phyloP scores from a whole-genome alignment of 2,797 vertebrate genomes.

The Synaphobranchus kaupii region DNA sequence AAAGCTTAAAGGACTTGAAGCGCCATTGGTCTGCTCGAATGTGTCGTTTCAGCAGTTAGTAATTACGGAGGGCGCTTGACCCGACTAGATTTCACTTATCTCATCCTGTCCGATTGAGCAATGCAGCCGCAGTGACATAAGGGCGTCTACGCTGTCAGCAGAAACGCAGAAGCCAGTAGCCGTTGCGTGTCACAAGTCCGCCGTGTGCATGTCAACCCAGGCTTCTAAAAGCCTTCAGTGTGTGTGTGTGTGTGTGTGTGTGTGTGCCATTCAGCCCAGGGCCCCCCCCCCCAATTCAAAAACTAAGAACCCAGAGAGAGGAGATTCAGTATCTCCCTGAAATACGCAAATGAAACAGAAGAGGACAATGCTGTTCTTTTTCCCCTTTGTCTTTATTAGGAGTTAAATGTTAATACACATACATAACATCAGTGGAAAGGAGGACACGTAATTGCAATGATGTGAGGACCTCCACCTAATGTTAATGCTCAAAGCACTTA shows the following conservation, averaged over 20 bases:
- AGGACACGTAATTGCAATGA: slow-evolving; percentile 17
- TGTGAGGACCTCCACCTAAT: neutral
- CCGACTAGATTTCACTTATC: neutral
- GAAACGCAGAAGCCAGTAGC: neutral
- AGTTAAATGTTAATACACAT: slow-evolving; percentile 41
- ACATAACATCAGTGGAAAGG: slow-evolving; percentile 34
- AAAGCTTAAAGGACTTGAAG: neutral
- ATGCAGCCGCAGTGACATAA: neutral
- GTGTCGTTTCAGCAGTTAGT: neutral
- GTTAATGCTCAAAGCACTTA: slow-evolving; percentile 29
- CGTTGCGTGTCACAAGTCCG: neutral
- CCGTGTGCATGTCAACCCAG: neutral
- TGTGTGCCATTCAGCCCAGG: too few species aligned
- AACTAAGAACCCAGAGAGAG: neutral
- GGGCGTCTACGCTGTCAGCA: neutral
- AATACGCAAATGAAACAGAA: neutral
- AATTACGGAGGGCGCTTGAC: neutral
- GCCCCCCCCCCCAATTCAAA: neutral
- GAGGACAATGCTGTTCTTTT: neutral
- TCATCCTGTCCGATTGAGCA: neutral
- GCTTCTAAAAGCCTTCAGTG: neutral
- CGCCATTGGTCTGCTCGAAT: neutral
- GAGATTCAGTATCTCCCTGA: neutral
- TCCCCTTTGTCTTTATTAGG: slow-evolving; percentile 48
- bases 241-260: too few species aligned